phyloP scores from a whole-genome alignment of 2,888 invertebrate species.

The Mimachlamys varia region DNA sequence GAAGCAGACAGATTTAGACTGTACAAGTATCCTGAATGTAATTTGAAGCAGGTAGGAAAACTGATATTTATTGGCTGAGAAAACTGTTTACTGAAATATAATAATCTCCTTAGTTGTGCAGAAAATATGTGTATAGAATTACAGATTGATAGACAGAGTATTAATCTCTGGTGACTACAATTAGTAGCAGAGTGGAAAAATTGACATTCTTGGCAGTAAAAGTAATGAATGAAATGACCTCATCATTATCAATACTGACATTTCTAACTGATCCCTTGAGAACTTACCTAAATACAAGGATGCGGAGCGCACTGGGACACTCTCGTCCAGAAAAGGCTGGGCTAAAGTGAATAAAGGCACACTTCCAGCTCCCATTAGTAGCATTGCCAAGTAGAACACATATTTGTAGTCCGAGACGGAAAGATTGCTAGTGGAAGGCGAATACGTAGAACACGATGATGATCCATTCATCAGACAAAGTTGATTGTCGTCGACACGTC shows the following conservation, averaged over 20 bases:
- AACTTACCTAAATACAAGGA: conserved; percentile 91
- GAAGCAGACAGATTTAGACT: no score
- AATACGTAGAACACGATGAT: conserved; percentile 51
- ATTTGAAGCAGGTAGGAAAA: no score
- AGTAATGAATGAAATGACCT: background rate
- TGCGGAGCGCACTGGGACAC: conserved; percentile 92
- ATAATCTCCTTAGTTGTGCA: no score
- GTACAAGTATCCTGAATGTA: no score
- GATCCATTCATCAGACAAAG: conserved; percentile 54
- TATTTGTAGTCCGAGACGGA: conserved; percentile 79
- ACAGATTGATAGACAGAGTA: no score
- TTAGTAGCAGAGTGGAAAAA: no score
- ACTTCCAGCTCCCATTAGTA: conserved; percentile 93
- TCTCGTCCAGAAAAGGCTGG: conserved; percentile 94
- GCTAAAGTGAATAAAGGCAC: conserved; percentile 94
- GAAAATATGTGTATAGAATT: no score
- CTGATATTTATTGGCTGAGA: no score
- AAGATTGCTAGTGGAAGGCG: conserved; percentile 41
- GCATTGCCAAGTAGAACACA: conserved; percentile 91
- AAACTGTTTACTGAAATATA: no score
- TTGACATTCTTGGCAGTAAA: no score
- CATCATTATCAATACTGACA: background rate
- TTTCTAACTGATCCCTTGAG: background rate
- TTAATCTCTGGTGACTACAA: no score
- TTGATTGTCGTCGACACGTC: conserved; percentile 51